Base-by-base conservation (phyloP, 37 sponge, comb jelly and placozoan genomes). In the Spongilla lacustris region DNA sequence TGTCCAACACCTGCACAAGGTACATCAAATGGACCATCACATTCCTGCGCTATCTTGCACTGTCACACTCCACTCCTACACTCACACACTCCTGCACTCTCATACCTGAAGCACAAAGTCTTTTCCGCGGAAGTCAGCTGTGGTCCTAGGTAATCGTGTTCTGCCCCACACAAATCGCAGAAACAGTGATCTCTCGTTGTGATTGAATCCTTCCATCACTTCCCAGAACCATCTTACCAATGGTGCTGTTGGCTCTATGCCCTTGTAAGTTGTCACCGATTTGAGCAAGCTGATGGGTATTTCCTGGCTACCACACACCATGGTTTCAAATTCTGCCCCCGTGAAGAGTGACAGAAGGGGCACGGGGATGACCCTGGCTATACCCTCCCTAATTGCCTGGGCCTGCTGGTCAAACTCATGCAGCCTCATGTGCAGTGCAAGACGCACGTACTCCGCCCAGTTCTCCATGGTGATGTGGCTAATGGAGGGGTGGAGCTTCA, bases 141-240 rank as follows among this genome's bases (percentile, higher is more conserved):
- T 87, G 9, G 89, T 98, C 21, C 96, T 77, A 8, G 98, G 98
- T 4, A 98, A 89, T 28, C 98, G 68, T 21, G 98, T 98, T 12
- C 98, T 84, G 23, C 98, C 98, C 98, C 98, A 98, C 24, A 98
- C 98, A 89, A 98, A 98, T 32, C 98, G 89, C 27, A 98, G 86
- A 84, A 98, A 98, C 66, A 98, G 85, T 10, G 98, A 93, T 8
- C 98, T 75, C 81, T 98, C 98, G 29, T 67, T 83, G 48, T 84
- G 87, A 67, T 84, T 92, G 78, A 98, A 93, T 19, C 72, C 71
- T 75, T 95, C 96, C 89, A 98, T 88, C 25, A 95, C 91, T 71
- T 93, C 92, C 98, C 98, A 98, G 87, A 98, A 98, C 98, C 98
- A 96, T 23, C 80, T 69, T 27, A 88, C 69, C 31, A 93, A 83